phyloP scores from a whole-genome alignment of 2,888 invertebrate species.

The Tolmerus cingulatus region DNA sequence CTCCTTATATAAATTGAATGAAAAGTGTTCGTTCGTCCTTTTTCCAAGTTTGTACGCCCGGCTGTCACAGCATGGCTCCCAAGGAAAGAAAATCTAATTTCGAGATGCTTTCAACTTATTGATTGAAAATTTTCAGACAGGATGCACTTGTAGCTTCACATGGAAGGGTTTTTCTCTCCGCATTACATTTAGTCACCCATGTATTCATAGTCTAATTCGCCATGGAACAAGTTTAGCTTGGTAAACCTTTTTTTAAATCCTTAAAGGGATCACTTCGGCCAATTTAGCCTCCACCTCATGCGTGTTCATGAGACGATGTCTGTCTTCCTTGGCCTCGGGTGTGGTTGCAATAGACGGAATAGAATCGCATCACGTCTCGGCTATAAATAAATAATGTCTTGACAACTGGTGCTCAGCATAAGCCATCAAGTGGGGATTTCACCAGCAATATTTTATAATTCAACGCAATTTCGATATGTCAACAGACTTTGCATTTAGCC shows the following conservation, averaged over 20 bases:
- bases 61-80: slow-evolving; percentile 25
- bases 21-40: slow-evolving; percentile 34
- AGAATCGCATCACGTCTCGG: slow-evolving; percentile 41
- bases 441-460: slow-evolving; percentile 30
- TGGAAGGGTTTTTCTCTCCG: slow-evolving; percentile 2
- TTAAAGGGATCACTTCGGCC: slow-evolving; percentile 36
- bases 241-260: slow-evolving; percentile 35
- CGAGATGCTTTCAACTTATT: slow-evolving; percentile 39
- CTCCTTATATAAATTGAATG: slow-evolving; percentile 39
- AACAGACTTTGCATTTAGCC: slow-evolving; percentile 13
- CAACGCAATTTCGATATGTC: slow-evolving; percentile 27
- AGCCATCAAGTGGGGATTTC: not conserved
- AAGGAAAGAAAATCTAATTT: slow-evolving; percentile 36
- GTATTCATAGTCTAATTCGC: slow-evolving; percentile 33
- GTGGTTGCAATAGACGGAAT: slow-evolving; percentile 15
- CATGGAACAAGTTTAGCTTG: slow-evolving; percentile 28
- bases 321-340: not conserved
- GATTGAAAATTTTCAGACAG: slow-evolving; percentile 40
- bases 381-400: slow-evolving; percentile 45
- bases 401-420: slow-evolving; percentile 6
- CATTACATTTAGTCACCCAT: slow-evolving; percentile 1
- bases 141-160: slow-evolving; percentile 38
- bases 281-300: slow-evolving; percentile 27
- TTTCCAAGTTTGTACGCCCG: slow-evolving; percentile 11
- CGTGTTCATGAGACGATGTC: slow-evolving; percentile 28